Evolutionary conservation across 2,113 vertebrate species (phyloP).

Genomic region (Procavia capensis): DNA sequence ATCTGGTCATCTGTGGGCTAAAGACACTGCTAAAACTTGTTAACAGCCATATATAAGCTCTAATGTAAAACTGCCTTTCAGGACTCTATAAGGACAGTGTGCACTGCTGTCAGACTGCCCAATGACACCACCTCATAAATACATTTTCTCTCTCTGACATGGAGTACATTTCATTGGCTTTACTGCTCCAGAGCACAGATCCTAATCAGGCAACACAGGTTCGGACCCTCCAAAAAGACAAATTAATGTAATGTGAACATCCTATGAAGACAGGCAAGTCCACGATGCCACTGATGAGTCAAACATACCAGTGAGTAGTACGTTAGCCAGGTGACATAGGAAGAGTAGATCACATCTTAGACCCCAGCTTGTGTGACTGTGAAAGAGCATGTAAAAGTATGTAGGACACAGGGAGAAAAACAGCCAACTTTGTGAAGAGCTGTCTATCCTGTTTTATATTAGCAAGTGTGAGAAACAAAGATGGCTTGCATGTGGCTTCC

Average conservation of each 20-base stretch:
- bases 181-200: too few relatives aligned
- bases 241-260: not conserved
- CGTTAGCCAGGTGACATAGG: not conserved
- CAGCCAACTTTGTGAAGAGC: not conserved
- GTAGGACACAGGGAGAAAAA: not conserved
- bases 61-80: too few relatives aligned
- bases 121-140: too few relatives aligned
- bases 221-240: not conserved
- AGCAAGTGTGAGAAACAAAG: not conserved
- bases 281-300: not conserved
- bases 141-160: too few relatives aligned
- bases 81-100: too few relatives aligned
- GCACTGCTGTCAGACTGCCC: too few relatives aligned
- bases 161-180: too few relatives aligned
- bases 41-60: too few relatives aligned
- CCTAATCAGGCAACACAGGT: too few relatives aligned
- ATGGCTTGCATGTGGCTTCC: conserved; percentile 27
- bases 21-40: too few relatives aligned
- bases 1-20: too few relatives aligned
- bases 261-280: not conserved
- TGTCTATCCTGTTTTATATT: not conserved
- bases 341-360: not conserved
- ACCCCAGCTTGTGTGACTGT: not conserved
- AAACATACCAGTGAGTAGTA: not conserved
- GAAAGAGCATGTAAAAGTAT: not conserved